Percentiles rank a stretch among this genome's conserved stretches.
These are phyloP conservation scores for Babylonia areolata DNA, from an alignment of 1,140 invertebrate genomes.

Conservation along the genomic window DNA sequence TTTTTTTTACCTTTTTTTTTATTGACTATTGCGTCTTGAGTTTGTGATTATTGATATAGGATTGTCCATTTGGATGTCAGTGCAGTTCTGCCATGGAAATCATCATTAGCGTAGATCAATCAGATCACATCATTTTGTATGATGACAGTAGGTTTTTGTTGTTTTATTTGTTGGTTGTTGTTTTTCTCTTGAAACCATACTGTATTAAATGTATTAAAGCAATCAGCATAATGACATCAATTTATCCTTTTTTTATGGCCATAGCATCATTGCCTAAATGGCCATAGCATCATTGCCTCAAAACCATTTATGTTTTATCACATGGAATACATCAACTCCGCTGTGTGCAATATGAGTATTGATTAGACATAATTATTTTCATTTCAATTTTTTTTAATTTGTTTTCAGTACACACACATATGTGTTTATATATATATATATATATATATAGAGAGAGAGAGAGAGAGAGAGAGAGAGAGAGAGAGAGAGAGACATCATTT, in stretches of 20 bases:
- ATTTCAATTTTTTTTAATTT: not conserved
- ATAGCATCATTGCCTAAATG: not conserved
- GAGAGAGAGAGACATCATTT: too few species aligned
- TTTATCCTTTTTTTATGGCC: not conserved
- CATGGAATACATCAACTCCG: not conserved
- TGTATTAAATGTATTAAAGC: too few species aligned
- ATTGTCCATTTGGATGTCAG: too few species aligned
- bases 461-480: too few species aligned
- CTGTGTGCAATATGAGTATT: not conserved
- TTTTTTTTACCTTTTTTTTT: not conserved
- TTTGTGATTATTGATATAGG: too few species aligned
- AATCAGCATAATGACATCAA: not conserved
- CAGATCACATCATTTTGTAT: too few species aligned
- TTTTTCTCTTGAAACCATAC: not conserved
- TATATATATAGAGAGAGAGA: too few species aligned
- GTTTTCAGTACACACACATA: not conserved
- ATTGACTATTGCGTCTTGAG: not conserved
- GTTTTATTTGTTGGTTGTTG: not conserved
- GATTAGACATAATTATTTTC: too few species aligned
- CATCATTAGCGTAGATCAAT: too few species aligned
- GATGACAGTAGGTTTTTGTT: not conserved
- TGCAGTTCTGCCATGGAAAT: too few species aligned
- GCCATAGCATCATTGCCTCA: not conserved
- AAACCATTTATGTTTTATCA: not conserved
- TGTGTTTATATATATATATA: too few species aligned